phyloP scores from a whole-genome alignment of 2,113 vertebrate species.

The Orthonyx spaldingii region DNA sequence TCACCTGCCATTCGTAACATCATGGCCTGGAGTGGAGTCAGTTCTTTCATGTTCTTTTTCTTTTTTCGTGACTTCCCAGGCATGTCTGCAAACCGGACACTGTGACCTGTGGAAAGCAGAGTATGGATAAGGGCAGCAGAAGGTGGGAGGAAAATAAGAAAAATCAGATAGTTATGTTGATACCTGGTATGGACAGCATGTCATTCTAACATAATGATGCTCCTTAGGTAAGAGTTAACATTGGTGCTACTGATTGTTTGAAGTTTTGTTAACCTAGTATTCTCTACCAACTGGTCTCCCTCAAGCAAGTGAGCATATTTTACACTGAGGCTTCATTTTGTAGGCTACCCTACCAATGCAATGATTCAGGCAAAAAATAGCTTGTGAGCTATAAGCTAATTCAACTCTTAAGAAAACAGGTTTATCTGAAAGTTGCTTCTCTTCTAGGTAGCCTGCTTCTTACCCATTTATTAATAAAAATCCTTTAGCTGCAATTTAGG shows the following conservation, averaged over 20 bases:
- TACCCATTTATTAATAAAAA: neutral
- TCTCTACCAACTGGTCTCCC: neutral
- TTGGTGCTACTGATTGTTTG: neutral
- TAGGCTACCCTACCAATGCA: neutral
- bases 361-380: neutral
- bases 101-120: conserved; percentile 71
- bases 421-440: neutral
- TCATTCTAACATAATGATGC: neutral
- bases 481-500: neutral
- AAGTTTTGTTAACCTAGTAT: neutral
- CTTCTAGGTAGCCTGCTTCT: neutral
- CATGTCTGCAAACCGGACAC: conserved; percentile 91
- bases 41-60: conserved; percentile 91
- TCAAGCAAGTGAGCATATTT: neutral
- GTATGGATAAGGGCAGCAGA: accelerated
- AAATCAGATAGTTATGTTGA: accelerated
- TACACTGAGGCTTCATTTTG: neutral
- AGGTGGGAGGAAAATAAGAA: neutral
- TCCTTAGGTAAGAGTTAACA: neutral
- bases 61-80: conserved; percentile 82
- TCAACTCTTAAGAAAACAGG: neutral
- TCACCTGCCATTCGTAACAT: conserved; percentile 96
- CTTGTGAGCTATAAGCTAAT: neutral
- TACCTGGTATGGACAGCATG: accelerated
- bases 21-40: conserved; percentile 97